phyloP scores from a whole-genome alignment of 37 sponge, comb jelly and placozoan genomes.

The Bolinopsis microptera region DNA sequence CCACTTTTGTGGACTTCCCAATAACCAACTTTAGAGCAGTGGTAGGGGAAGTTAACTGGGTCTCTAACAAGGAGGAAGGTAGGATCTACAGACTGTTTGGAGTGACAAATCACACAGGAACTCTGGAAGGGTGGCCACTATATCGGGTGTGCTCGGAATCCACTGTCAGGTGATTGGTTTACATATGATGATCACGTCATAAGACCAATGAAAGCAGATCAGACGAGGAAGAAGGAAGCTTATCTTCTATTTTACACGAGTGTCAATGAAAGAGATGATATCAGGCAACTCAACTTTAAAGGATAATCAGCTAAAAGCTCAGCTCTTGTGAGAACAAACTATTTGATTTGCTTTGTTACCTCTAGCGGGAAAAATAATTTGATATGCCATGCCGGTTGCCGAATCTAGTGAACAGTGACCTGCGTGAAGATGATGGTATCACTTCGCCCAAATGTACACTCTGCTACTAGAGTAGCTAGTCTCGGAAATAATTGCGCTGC shows the following conservation, averaged over 20 bases:
- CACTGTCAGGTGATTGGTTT: conserved; percentile 71
- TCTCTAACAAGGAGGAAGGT: neutral
- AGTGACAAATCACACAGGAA: conserved; percentile 41
- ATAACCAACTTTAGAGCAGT: conserved; percentile 66
- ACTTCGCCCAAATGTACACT: no score
- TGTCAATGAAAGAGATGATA: neutral
- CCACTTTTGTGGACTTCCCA: conserved; percentile 77
- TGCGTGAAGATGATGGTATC: no score
- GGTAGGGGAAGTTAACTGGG: conserved; percentile 12
- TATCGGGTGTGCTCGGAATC: conserved; percentile 43
- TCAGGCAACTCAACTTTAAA: neutral
- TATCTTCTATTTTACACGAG: conserved; percentile 80
- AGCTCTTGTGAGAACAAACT: neutral
- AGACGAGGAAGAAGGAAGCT: conserved; percentile 68
- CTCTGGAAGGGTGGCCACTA: conserved; percentile 30
- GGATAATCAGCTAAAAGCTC: neutral
- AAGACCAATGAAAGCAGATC: neutral
- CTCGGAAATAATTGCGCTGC: no score
- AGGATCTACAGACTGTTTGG: conserved; percentile 51
- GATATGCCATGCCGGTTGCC: no score
- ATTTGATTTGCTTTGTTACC: no score
- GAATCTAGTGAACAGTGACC: no score
- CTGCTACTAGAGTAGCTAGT: no score
- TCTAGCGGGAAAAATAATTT: no score
- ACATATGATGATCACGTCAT: conserved; percentile 78